These are phyloP conservation scores for Oryctes rhinoceros DNA, from an alignment of 1,140 invertebrate species.

Conservation along the genomic window DNA sequence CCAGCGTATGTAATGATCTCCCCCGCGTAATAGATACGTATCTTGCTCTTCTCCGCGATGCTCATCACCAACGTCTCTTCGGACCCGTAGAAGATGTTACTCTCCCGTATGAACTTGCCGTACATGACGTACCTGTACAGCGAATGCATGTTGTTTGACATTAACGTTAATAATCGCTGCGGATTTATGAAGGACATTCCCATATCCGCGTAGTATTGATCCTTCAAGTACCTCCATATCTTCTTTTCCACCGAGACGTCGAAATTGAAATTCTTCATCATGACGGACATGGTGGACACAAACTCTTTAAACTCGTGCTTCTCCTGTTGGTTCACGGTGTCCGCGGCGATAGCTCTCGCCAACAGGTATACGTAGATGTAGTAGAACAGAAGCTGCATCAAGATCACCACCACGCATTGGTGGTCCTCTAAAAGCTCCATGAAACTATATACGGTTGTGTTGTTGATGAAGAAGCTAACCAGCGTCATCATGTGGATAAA, in stretches of 20 bases:
- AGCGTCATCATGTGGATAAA: slow-evolving; percentile 23
- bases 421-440: not conserved
- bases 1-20: slow-evolving; percentile 43
- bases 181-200: slow-evolving; percentile 34
- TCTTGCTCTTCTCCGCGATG: not conserved
- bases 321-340: slow-evolving; percentile 17
- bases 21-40: not conserved
- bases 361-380: slow-evolving; percentile 7
- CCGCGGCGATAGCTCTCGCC: slow-evolving; percentile 10
- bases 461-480: slow-evolving; percentile 15
- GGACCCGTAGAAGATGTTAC: not conserved
- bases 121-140: slow-evolving; percentile 24
- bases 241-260: not conserved
- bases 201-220: slow-evolving; percentile 25
- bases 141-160: not conserved
- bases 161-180: not conserved
- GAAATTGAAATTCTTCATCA: slow-evolving; percentile 27
- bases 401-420: not conserved
- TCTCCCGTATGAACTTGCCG: not conserved
- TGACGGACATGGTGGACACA: slow-evolving; percentile 8
- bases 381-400: slow-evolving; percentile 27
- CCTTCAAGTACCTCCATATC: slow-evolving; percentile 23
- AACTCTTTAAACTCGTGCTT: slow-evolving; percentile 39
- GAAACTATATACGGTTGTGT: not conserved
- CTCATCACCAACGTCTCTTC: not conserved